Base-by-base conservation (phyloP, 2,888 invertebrate genomes). In the Caenorhabditis zanzibari region DNA sequence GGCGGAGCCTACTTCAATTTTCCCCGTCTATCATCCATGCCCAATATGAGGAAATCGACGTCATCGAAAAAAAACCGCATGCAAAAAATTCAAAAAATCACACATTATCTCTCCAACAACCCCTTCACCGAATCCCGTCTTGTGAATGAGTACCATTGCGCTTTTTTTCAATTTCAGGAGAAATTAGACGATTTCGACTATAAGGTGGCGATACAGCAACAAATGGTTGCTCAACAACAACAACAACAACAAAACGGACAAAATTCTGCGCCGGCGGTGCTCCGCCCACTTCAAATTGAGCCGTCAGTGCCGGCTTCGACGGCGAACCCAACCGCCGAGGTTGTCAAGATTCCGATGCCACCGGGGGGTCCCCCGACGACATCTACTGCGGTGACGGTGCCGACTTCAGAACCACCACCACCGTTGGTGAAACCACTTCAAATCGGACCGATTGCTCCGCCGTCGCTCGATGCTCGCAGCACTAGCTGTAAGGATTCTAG, bases 131-230 rank as follows among this genome's bases (percentile, higher is more conserved):
- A 19, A 16, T 32, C 28, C 54, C 35, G 24, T 52, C 61, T 66
- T 59, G 68, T 69, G 77, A 77, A 77, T 77, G 77, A 59, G 58
- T n/a, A 32, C n/a, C 66, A 75, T 68, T 58, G 75, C 75, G 47
- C 47, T 47, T 75, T 75, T n/a, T n/a, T 75, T 58, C 75, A 49
- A 66, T 68, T 75, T 75, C 77, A 77, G 77, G 77, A 77, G 32
- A 69, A 69, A 69, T 77, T 77, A 77, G 68, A 77, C 77, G 77
- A 77, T 71, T 77, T 77, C 77, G 77, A 77, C 69, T 71, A 71
- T 63, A 77, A 77, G 63, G 77, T 77, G 77, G 77, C 77, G 2
- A 52, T 77, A 4, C 77, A 77, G 32, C 77, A 77, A 32, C 69
- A 77, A 52, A 77, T 77, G 77, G 77, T 77, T 10, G 76, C 76